Evolutionary conservation across 2,113 vertebrate genomes (phyloP), one percentile per base, ranked within the genome.

Genomic region (Piprites chloris): DNA sequence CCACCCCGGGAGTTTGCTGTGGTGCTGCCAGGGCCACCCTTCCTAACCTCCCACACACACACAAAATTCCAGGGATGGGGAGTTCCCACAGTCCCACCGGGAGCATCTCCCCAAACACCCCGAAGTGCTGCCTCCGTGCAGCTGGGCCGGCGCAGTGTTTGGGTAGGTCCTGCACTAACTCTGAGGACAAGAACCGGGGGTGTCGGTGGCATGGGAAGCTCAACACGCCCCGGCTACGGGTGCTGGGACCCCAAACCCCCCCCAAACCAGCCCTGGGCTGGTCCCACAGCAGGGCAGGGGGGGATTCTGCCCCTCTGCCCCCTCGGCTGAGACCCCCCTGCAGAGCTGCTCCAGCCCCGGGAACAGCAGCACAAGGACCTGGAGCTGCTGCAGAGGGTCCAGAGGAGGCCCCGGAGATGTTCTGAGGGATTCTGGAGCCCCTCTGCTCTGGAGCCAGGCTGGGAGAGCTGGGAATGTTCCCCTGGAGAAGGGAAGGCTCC

Each of bases 51-150:
- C 5, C n/a, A n/a, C n/a, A n/a, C n/a, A n/a, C n/a, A n/a, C n/a
- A n/a, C n/a, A 21, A 2, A 20, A 47, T 33, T 18, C 50, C n/a
- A 10, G 2, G 1, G 17, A 0, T 3, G 46, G 8, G 7, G 67
- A 26, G 14, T 0, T 73, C 53, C 2, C 39, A 3, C 42, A 2
- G 28, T 2, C n/a, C 62, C 7, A 0, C 14, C 32, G 0, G 3
- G 7, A 46, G 28, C n/a, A 6, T 18, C 75, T 21, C 62, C 67
- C 19, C 62, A 5, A 5, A 8, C 17, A 2, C 16, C 79, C 75
- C 3, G 0, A 6, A 6, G 9, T 0, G 4, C 41, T 26, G 65
- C 65, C 71, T 23, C 46, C 42, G 8, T n/a, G 56, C 47, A 11
- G 44, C 81, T 56, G 76, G 30, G 79, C 83, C 90, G 53, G 52